These are phyloP conservation scores for Rhizomys pruinosus DNA, from an alignment of 2,113 vertebrate genomes.

Conservation along the genomic window DNA sequence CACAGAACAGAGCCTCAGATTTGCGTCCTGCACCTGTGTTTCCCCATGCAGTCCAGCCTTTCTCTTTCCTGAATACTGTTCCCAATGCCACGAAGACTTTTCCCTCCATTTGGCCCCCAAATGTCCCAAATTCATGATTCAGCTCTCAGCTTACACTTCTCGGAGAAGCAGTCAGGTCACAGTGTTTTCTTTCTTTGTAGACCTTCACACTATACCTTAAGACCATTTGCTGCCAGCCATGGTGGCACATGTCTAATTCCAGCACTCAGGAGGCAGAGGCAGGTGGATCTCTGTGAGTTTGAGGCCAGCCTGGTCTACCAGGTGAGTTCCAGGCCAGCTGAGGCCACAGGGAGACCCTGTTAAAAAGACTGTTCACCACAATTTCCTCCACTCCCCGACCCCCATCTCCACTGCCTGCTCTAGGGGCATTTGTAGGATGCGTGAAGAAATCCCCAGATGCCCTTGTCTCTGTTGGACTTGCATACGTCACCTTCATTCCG, in stretches of 20 bases:
- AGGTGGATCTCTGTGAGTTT: not conserved
- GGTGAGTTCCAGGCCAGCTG: too few relatives aligned
- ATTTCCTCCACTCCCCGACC: not conserved
- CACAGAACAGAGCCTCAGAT: not conserved
- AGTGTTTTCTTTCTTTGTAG: not conserved
- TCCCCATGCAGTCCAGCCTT: not conserved
- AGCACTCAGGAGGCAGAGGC: too few relatives aligned
- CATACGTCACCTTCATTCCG: not conserved
- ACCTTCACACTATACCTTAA: not conserved
- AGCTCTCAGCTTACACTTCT: not conserved
- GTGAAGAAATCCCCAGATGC: not conserved
- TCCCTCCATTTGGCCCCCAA: not conserved
- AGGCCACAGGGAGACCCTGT: too few relatives aligned
- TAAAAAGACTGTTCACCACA: not conserved
- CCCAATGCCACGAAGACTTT: not conserved
- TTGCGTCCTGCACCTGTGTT: not conserved
- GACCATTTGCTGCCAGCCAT: too few relatives aligned
- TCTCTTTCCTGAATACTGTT: not conserved
- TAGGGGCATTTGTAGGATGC: not conserved
- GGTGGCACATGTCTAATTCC: too few relatives aligned
- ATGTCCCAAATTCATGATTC: not conserved
- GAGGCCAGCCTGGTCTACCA: too few relatives aligned
- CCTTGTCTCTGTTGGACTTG: not conserved
- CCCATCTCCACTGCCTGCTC: not conserved
- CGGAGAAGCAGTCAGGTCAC: not conserved